Evolutionary conservation across 2,797 vertebrate species (phyloP).

Genomic region (Crocodylus rhombifer): DNA sequence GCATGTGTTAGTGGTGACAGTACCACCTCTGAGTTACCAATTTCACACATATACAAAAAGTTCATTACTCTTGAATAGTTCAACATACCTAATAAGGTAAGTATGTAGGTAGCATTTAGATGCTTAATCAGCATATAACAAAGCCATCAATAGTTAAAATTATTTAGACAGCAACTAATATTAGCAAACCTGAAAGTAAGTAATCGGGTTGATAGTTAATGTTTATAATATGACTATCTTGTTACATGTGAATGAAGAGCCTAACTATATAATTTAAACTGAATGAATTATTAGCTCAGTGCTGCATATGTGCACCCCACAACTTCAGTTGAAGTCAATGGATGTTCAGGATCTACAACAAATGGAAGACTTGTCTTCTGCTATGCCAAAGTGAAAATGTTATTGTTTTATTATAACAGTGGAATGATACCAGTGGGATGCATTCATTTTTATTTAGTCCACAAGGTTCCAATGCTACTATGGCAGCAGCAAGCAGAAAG

Average conservation of each 20-base stretch:
- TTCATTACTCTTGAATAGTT: not conserved
- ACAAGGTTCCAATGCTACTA: not conserved
- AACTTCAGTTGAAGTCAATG: not conserved
- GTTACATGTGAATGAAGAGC: conserved; percentile 31
- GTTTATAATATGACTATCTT: conserved; percentile 32
- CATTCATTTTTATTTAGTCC: not conserved
- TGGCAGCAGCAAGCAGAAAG: not conserved
- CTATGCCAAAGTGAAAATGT: not conserved
- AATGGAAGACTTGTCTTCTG: not conserved
- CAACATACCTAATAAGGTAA: conserved; percentile 7
- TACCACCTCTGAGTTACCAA: not conserved
- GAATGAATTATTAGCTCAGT: not conserved
- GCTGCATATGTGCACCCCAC: not conserved
- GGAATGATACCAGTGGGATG: not conserved
- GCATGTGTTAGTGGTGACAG: not conserved
- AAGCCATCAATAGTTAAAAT: conserved; percentile 23
- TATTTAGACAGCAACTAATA: conserved; percentile 58
- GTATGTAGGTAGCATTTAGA: conserved; percentile 39
- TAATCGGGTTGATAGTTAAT: conserved; percentile 50
- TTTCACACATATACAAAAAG: not conserved
- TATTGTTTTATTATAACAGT: not conserved
- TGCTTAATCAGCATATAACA: conserved; percentile 66
- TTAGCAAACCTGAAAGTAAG: conserved; percentile 43
- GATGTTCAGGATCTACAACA: not conserved
- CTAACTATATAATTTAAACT: conserved; percentile 17